A percentile compares a stretch with the other conserved stretches of the same genome.
Conservation (phyloP, 2,113 vertebrate species). For the Centropristis striata region DNA sequence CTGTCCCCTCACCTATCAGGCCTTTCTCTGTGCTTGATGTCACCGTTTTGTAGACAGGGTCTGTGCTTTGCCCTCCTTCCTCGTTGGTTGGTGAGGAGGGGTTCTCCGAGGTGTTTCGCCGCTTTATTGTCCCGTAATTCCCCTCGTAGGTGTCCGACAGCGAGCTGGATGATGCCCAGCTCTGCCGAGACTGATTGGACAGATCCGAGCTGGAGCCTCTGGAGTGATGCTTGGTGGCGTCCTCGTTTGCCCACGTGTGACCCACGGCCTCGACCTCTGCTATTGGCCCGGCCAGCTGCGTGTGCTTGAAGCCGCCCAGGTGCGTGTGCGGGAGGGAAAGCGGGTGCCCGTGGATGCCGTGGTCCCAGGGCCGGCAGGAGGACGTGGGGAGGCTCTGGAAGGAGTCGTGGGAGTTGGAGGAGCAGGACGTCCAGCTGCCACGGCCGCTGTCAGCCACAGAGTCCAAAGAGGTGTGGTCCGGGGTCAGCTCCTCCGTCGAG, state of each 20-base stretch:
- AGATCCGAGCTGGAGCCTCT: conserved; percentile 83
- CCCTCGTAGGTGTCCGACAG: conserved; percentile 92
- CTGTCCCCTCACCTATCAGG: conserved; percentile 91
- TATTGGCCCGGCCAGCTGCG: conserved; percentile 87
- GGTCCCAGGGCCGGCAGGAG: conserved; percentile 87
- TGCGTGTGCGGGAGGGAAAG: conserved; percentile 84
- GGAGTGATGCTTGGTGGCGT: conserved; percentile 77
- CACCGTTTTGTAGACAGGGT: conserved; percentile 93
- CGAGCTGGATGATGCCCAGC: conserved; percentile 93
- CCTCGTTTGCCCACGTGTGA: conserved; percentile 79
- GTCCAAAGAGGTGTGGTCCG: conserved; percentile 89
- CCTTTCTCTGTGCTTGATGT: conserved; percentile 97
- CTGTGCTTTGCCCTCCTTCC: conserved; percentile 82
- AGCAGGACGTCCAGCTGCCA: conserved; percentile 98
- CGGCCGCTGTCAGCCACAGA: conserved; percentile 92
- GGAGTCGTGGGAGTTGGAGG: conserved; percentile 96
- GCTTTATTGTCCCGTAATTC: conserved; percentile 91
- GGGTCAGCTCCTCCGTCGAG: conserved; percentile 92
- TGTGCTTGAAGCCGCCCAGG: conserved; percentile 86
- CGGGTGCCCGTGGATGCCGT: conserved; percentile 80
- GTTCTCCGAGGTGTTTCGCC: conserved; percentile 84
- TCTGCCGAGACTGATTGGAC: conserved; percentile 86
- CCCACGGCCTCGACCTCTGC: conserved; percentile 87
- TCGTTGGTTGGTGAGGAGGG: conserved; percentile 78
- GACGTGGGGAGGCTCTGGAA: conserved; percentile 92